Evolutionary conservation across 2,797 vertebrate species (phyloP).

Genomic region (Pyrocephalus nanus): DNA sequence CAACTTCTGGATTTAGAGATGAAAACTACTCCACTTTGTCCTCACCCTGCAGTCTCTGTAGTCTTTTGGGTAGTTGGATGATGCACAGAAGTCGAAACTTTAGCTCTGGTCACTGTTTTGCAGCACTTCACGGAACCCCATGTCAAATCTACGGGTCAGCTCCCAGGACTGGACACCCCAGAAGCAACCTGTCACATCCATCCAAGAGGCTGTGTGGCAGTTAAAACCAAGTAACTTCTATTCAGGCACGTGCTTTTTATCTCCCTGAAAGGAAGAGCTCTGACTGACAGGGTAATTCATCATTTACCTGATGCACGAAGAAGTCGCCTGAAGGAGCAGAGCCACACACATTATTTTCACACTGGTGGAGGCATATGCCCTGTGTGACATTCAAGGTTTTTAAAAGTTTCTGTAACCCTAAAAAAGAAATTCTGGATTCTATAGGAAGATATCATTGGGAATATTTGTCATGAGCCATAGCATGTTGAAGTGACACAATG

Average conservation of each 20-base stretch:
- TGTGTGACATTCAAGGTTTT: background rate
- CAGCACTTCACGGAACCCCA: background rate
- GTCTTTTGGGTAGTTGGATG: rapidly evolving
- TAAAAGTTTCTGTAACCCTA: slow-evolving; percentile 1
- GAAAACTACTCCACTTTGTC: background rate
- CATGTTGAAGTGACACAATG: rapidly evolving
- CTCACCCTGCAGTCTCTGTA: background rate
- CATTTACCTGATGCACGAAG: slow-evolving; percentile 57
- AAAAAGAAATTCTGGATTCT: background rate
- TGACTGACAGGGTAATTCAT: slow-evolving; percentile 68
- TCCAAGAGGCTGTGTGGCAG: background rate
- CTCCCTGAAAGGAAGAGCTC: slow-evolving; percentile 48
- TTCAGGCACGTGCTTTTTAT: slow-evolving; percentile 50
- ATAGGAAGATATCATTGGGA: background rate
- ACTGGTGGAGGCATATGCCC: background rate
- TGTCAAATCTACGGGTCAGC: background rate
- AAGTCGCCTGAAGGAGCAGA: slow-evolving; percentile 32
- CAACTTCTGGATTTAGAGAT: background rate
- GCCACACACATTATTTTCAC: slow-evolving; percentile 47
- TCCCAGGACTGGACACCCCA: background rate
- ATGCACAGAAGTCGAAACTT: background rate
- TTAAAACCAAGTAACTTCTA: slow-evolving; percentile 34
- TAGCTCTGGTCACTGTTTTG: background rate
- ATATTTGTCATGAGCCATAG: rapidly evolving
- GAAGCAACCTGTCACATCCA: background rate